Evolutionary conservation across 1,140 invertebrate species (phyloP), one percentile per base, ranked within the genome.

Genomic region (Brachionus paranguensis): DNA sequence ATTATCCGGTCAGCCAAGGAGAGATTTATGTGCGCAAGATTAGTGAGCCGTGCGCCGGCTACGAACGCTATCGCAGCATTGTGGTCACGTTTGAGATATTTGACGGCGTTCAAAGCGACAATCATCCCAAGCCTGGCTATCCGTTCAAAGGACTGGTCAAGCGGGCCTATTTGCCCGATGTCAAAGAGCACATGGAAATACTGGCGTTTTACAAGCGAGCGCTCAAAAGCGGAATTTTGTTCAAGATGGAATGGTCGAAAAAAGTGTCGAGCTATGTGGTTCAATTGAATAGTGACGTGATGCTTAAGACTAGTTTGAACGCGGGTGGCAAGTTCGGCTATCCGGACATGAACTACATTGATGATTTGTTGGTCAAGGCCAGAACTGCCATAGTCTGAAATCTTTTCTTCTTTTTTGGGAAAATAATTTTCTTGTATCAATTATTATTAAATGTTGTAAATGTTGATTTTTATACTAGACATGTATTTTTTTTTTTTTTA

Each of bases 101-200:
- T 64, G 64, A 68, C 20, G 78, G 78, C 12, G 33, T 81, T 17
- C 78, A 81, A 41, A 81, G 29, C n/a, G 20, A 81, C 2, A 7
- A 33, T 6, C 78, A 81, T 64, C 78, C 78, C n/a, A 60, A 81
- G 60, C 78, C 78, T 8, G 78, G 78, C 10, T 43, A 8, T 41
- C 53, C 78, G n/a, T 81, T 65, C 33, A 81, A 81, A 81, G 78
- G 78, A 3, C 3, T 64, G 14, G 60, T 47, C 11, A 81, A 81
- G 27, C 50, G 78, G 2, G 50, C 20, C 41, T 81, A 64, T 29
- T 64, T 81, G 53, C 78, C 78, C 24, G 64, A 81, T 37, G 12
- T 81, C 27, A 60, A 64, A 81, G 78, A 81, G 53, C 78, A 81
- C 41, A 81, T 81, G 53, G 78, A 81, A 64, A 8, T 81, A 37